A percentile compares a stretch with the other conserved stretches of the same genome.
Conservation (phyloP, 1,140 invertebrate genomes). For the Aphaenogaster rudis region DNA sequence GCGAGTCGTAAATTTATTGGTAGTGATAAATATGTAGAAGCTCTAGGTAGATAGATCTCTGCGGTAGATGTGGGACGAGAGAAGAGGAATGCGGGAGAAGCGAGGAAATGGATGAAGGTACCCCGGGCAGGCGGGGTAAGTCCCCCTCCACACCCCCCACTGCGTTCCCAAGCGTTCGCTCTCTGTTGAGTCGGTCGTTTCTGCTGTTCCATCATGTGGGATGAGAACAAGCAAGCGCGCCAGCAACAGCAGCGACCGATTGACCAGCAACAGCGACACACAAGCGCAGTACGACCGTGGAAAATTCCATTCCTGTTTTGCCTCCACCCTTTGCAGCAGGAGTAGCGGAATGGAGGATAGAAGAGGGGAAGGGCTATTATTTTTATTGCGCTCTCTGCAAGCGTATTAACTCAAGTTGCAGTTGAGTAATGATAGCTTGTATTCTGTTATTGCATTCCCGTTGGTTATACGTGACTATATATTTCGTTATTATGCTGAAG, state of each 20-base stretch:
- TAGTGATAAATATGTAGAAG: constrained; percentile 29
- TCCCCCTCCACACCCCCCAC: not conserved
- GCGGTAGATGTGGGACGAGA: constrained; percentile 1
- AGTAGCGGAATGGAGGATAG: not conserved
- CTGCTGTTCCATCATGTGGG: constrained; percentile 41
- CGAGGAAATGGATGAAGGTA: constrained; percentile 36
- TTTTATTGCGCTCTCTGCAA: constrained; percentile 47
- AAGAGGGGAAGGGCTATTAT: constrained; percentile 29
- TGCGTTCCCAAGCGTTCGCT: constrained; percentile 60
- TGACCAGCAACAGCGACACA: constrained; percentile 29
- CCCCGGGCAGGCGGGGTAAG: not conserved
- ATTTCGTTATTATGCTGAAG: constrained; percentile 25
- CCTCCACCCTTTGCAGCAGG: not conserved
- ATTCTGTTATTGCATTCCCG: constrained; percentile 36
- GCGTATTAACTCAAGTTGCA: constrained; percentile 27
- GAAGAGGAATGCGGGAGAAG: not conserved
- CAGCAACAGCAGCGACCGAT: constrained; percentile 51
- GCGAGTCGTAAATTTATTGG: not conserved
- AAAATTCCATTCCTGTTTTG: constrained; percentile 50
- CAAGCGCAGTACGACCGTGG: constrained; percentile 18
- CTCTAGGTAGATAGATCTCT: constrained; percentile 28
- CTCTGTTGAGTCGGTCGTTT: constrained; percentile 30
- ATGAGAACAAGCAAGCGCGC: constrained; percentile 25
- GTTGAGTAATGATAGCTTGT: constrained; percentile 48
- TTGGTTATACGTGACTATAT: constrained; percentile 10